phyloP scores from a whole-genome alignment of 2,888 invertebrate genomes.

The Drosophila parthenogenetica region DNA sequence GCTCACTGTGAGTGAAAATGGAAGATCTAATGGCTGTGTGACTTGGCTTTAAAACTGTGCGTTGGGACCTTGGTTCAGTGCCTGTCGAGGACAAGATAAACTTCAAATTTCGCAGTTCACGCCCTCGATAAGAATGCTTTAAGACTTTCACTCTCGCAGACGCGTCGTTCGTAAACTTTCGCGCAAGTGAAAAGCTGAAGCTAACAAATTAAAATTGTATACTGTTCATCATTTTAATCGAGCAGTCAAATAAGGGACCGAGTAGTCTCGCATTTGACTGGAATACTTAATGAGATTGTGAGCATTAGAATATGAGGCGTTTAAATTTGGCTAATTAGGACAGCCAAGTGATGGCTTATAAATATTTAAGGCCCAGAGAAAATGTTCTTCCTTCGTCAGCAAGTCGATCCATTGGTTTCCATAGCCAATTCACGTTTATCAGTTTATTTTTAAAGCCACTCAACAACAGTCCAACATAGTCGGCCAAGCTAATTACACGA shows the following conservation, averaged over 20 bases:
- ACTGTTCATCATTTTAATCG: constrained; percentile 68
- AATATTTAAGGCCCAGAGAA: constrained; percentile 59
- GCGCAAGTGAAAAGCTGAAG: constrained; percentile 70
- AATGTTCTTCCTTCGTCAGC: constrained; percentile 23
- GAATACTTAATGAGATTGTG: constrained; percentile 65
- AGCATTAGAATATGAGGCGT: constrained; percentile 39
- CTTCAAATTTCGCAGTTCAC: constrained; percentile 11
- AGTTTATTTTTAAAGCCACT: neutral
- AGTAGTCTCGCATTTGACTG: constrained; percentile 39
- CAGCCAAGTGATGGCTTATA: constrained; percentile 56
- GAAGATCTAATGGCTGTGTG: neutral
- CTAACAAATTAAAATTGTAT: constrained; percentile 63
- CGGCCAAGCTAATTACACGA: constrained; percentile 34
- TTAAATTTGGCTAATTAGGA: constrained; percentile 73
- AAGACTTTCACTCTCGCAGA: constrained; percentile 68
- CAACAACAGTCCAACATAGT: neutral
- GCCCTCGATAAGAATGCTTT: constrained; percentile 44
- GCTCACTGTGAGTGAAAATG: neutral
- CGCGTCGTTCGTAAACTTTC: constrained; percentile 53
- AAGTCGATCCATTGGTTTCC: constrained; percentile 10
- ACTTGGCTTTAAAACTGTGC: constrained; percentile 7
- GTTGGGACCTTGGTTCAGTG: constrained; percentile 8
- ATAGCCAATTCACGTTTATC: neutral
- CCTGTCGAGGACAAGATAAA: constrained; percentile 20
- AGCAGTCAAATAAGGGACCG: constrained; percentile 19